Base-by-base conservation (phyloP, 2,113 vertebrate species). In the Scolopax mira region DNA sequence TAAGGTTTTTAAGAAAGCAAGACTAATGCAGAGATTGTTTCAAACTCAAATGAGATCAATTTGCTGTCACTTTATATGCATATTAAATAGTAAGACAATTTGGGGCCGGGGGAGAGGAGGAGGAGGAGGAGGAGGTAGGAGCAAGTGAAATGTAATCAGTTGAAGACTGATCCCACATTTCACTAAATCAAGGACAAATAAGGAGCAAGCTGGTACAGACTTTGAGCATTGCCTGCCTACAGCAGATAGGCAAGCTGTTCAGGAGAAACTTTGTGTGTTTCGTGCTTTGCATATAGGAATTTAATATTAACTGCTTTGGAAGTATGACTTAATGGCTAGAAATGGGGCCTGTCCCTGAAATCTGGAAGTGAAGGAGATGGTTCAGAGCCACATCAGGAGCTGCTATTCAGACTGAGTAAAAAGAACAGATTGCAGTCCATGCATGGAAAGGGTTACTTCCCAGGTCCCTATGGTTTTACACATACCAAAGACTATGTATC, bases 51-150 rank as follows among this genome's bases (percentile, higher is more conserved):
- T 73, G 33, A 91, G 44, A 91, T 78, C 16, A 41, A 28, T 78
- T 74, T 82, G 49, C 60, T 87, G 37, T 78, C 52, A 81, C 84
- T 87, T 87, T 41, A 16, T 27, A 15, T 66, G 64, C 21, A 65
- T 77, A 55, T 57, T 77, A 91, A 89, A 46, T 33, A 80, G 58
- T 24, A 83, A 89, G 60, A 84, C 12, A 57, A 35, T 69, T 58
- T 0, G 1, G 5, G 21, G 12, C n/a, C 1, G 7, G 8, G 13
- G 21, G 51, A 52, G 51, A 30, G 25, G 23, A 2, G 41, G 41
- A 42, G 25, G 23, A 2, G 41, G 41, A 42, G 35, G 46, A 70
- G 55, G 54, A 79, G 16, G 78, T 37, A 81, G 73, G 46, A 81
- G 55, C 17, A 84, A 81, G 46, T 31, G 37, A 84, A 88, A 66